Base-by-base conservation (phyloP, 2,888 invertebrate genomes). In the Chymomyza amoena region DNA sequence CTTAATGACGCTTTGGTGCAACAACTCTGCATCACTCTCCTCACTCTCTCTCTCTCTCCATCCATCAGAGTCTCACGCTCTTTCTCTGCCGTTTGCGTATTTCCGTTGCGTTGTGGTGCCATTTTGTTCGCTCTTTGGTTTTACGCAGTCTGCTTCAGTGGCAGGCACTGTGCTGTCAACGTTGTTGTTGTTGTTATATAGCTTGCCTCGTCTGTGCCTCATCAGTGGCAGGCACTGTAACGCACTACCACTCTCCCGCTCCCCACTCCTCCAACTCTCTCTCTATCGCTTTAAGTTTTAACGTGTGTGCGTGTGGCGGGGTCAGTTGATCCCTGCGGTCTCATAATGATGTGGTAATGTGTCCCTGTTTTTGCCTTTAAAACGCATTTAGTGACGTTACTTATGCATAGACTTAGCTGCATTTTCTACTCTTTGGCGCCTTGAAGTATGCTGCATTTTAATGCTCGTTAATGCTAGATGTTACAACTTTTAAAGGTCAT, bases 311-410 rank as follows among this genome's bases (percentile, higher is more conserved):
- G 68, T 61, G 66, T 70, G 66, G 70, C 67, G 69, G 75, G 76
- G 71, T 64, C 79, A 81, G 75, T 78, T 81, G 78, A 76, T 90
- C 89, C 80, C 89, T 80, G 86, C 76, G 90, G 89, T 81, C 82
- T 81, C 84, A 77, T 89, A 88, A 90, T 90, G 89, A 89, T 88
- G 90, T 88, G 90, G 89, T 89, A 81, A 80, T 79, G 73, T 79
- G 73, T 77, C 78, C 66, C 78, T 9, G 52, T 54, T 62, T 66
- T 62, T 36, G 66, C 51, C 69, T 82, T 79, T 70, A 76, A 76
- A 81, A 76, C 72, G 61, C 70, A 62, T 57, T 67, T 25, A 9
- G 60, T 64, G 64, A 76, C 72, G 77, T 70, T 54, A 64, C 68
- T 52, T 60, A 64, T 64, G 59, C 56, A 70, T 69, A 52, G 57